Conservation (phyloP, 2,888 invertebrate genomes). For the Philereme transversata region DNA sequence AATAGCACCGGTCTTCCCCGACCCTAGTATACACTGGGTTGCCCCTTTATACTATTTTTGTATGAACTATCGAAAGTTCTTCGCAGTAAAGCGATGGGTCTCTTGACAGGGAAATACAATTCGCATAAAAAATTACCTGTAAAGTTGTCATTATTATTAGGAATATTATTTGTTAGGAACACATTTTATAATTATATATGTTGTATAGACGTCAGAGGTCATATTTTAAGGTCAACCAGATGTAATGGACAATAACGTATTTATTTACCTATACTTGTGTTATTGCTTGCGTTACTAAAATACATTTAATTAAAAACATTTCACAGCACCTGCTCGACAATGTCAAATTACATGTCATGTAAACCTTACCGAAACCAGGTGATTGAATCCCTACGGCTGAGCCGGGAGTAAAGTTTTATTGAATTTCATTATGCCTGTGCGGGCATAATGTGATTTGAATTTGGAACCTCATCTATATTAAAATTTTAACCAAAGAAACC, state of each 20-base stretch:
- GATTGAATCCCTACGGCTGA: no score
- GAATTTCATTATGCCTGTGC: no score
- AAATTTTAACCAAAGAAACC: no score
- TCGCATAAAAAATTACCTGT: slow-evolving; percentile 61
- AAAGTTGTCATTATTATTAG: slow-evolving; percentile 45
- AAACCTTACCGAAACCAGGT: no score
- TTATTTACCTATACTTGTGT: no score
- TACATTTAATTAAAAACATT: no score
- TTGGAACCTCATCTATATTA: no score
- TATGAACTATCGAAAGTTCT: slow-evolving; percentile 62
- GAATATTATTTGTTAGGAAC: background rate
- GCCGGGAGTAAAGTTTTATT: no score
- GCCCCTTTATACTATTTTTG: slow-evolving; percentile 77
- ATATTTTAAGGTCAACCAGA: slow-evolving; percentile 33
- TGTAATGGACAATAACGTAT: background rate
- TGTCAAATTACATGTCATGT: no score
- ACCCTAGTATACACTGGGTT: slow-evolving; percentile 75
- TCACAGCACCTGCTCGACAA: no score
- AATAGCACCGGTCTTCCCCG: slow-evolving; percentile 68
- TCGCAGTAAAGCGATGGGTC: slow-evolving; percentile 64
- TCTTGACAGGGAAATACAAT: slow-evolving; percentile 64
- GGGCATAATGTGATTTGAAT: no score
- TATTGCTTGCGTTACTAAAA: no score
- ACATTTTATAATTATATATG: background rate
- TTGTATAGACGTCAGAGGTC: background rate